These are phyloP conservation scores for Euproctis similis DNA, from an alignment of 2,888 invertebrate genomes.

Conservation along the genomic window DNA sequence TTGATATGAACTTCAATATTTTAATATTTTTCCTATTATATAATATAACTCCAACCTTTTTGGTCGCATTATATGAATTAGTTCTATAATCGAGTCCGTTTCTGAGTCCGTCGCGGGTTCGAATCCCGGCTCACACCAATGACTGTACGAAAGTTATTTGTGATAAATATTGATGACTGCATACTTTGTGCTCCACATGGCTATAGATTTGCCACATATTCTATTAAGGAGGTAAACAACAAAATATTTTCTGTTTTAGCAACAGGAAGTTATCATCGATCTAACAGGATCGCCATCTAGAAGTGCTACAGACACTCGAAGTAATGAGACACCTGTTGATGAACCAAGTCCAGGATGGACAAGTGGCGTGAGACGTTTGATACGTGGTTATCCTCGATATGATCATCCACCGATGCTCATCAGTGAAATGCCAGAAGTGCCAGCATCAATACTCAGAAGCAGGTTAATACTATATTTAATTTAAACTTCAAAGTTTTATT, in stretches of 20 bases:
- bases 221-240: too few relatives aligned
- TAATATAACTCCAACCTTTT: too few relatives aligned
- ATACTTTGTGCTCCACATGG: too few relatives aligned
- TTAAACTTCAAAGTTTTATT: background rate
- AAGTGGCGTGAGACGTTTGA: constrained; percentile 9
- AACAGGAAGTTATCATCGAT: constrained; percentile 60
- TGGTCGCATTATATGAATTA: too few relatives aligned
- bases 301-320: constrained; percentile 10
- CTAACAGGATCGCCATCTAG: constrained; percentile 44
- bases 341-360: constrained; percentile 7
- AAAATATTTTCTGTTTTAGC: constrained; percentile 7
- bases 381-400: constrained; percentile 15
- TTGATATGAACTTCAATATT: too few relatives aligned
- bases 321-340: constrained; percentile 1
- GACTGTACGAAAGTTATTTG: too few relatives aligned
- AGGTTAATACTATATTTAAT: constrained; percentile 24
- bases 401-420: constrained; percentile 13
- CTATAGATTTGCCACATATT: too few relatives aligned
- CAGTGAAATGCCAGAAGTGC: constrained; percentile 15
- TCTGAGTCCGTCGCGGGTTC: too few relatives aligned
- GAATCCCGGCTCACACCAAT: too few relatives aligned
- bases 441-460: constrained; percentile 35
- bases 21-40: too few relatives aligned
- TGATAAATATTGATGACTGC: too few relatives aligned
- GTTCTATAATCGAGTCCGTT: too few relatives aligned